These are phyloP conservation scores for Mactromeris polynyma DNA, from an alignment of 2,888 invertebrate genomes.

Conservation along the genomic window DNA sequence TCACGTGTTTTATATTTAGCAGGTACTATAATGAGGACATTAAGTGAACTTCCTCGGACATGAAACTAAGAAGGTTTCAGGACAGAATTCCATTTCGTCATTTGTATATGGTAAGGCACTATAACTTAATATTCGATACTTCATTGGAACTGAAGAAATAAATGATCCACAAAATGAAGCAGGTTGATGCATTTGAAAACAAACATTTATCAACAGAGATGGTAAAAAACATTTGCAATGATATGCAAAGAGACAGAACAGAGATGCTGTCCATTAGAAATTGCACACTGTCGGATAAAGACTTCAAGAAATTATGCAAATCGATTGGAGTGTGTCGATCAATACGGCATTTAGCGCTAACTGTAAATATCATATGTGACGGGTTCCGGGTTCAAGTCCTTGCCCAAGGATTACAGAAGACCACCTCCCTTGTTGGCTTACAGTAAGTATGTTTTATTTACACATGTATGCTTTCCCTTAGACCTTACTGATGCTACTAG, in stretches of 20 bases:
- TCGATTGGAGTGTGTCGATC: constrained; percentile 69
- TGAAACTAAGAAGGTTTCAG: too few relatives aligned
- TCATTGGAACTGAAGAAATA: neutral
- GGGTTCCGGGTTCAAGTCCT: constrained; percentile 76
- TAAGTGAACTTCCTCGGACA: too few relatives aligned
- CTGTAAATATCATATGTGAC: constrained; percentile 77
- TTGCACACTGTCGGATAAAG: constrained; percentile 76
- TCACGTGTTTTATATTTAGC: too few relatives aligned
- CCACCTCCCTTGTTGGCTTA: constrained; percentile 78
- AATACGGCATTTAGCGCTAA: constrained; percentile 81
- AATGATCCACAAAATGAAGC: neutral
- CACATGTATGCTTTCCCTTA: too few relatives aligned
- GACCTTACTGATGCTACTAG: too few relatives aligned
- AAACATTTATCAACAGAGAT: constrained; percentile 22
- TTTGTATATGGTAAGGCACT: too few relatives aligned
- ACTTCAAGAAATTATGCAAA: constrained; percentile 78
- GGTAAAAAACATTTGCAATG: constrained; percentile 76
- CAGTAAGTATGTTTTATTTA: constrained; percentile 78
- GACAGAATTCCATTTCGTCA: too few relatives aligned
- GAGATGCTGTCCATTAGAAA: constrained; percentile 79
- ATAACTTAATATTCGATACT: neutral
- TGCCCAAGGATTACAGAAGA: constrained; percentile 76
- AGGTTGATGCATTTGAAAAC: constrained; percentile 20
- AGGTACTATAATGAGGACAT: too few relatives aligned
- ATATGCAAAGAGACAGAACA: constrained; percentile 74